A percentile compares a stretch with the other conserved stretches of the same genome.
Conservation (phyloP, 2,888 invertebrate genomes). For the Physocephala rufipes region DNA sequence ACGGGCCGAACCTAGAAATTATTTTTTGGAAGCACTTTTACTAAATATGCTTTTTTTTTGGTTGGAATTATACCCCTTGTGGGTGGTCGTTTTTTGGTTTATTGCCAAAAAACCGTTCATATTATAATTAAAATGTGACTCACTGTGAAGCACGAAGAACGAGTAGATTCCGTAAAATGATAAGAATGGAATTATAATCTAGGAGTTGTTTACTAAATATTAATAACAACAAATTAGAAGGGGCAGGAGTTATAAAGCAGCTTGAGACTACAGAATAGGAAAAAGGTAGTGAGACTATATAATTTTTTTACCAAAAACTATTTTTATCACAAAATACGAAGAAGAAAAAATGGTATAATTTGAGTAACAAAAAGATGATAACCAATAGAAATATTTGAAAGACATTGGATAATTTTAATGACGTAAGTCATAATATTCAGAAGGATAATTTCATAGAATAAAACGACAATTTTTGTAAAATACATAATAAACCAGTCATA, state of each 20-base stretch:
- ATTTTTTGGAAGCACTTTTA: no score
- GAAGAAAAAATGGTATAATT: background rate
- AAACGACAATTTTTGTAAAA: background rate
- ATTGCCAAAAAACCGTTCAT: conserved; percentile 15
- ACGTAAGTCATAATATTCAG: no score
- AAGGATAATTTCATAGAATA: no score
- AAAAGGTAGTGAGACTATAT: no score
- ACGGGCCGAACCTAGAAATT: no score
- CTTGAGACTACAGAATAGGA: no score
- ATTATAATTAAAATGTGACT: conserved; percentile 33
- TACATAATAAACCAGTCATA: background rate
- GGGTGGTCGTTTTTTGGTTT: background rate
- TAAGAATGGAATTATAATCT: conserved; percentile 45
- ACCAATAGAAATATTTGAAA: background rate
- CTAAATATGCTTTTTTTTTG: background rate
- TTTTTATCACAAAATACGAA: background rate
- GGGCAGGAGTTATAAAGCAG: conserved; percentile 5
- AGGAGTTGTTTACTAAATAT: conserved; percentile 23
- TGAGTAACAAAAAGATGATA: background rate
- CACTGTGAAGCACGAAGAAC: conserved; percentile 22
- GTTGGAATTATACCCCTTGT: background rate
- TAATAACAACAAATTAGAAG: background rate
- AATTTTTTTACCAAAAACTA: no score
- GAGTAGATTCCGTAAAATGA: conserved; percentile 44
- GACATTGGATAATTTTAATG: no score